Percentiles rank a stretch among this genome's conserved stretches.
Conservation (phyloP, 2,113 vertebrate species). For the Halcyon senegalensis region DNA sequence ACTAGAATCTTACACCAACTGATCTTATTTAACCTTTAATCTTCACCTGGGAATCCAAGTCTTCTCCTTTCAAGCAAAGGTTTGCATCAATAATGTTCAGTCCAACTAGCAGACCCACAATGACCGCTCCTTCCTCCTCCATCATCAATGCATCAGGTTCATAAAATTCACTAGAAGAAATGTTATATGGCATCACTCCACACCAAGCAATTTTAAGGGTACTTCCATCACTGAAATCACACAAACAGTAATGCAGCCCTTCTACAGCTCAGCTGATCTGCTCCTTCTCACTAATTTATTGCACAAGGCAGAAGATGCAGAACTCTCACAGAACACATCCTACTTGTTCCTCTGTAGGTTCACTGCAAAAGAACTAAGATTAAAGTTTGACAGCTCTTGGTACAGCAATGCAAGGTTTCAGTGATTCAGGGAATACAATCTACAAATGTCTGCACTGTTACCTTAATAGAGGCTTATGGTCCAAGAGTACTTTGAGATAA, state of each 20-base stretch:
- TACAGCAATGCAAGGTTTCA: background rate
- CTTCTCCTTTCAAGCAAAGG: conserved; percentile 98
- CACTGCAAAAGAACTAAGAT: background rate
- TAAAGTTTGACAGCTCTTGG: background rate
- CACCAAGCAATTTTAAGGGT: background rate
- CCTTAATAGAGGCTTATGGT: conserved; percentile 90
- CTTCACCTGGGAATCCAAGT: conserved; percentile 94
- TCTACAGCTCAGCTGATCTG: background rate
- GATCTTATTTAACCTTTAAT: background rate
- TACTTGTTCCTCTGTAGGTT: background rate
- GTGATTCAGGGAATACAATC: background rate
- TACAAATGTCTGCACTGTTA: background rate
- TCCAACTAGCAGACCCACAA: conserved; percentile 93
- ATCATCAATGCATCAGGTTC: conserved; percentile 90
- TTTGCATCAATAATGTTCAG: conserved; percentile 98
- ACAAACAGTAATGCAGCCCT: background rate
- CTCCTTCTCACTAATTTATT: background rate
- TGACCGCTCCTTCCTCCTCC: conserved; percentile 95
- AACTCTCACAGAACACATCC: background rate
- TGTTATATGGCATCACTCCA: background rate
- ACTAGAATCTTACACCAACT: background rate
- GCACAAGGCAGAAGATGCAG: background rate
- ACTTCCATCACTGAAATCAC: background rate
- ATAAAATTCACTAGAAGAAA: conserved; percentile 90
- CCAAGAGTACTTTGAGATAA: conserved; percentile 92